Conservation (phyloP, 1,140 invertebrate species). For the Anoplophora glabripennis region DNA sequence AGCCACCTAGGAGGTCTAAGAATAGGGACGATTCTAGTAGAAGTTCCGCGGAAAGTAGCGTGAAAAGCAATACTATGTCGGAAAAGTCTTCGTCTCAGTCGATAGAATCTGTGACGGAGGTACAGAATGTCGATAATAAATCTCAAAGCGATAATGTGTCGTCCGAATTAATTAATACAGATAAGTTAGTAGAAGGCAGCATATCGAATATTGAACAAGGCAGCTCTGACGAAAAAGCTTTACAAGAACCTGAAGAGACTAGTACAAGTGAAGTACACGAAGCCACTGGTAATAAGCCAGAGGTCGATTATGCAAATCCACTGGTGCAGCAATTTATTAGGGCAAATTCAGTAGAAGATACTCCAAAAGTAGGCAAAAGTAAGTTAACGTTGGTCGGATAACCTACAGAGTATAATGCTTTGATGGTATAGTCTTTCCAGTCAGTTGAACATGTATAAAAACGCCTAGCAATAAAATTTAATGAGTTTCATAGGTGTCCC, state of each 20-base stretch:
- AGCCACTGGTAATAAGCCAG: background rate
- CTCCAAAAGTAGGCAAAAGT: constrained; percentile 16
- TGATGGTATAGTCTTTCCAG: no score
- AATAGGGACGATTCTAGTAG: constrained; percentile 9
- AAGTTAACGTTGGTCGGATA: background rate
- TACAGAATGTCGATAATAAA: background rate
- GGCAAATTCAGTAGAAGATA: constrained; percentile 37
- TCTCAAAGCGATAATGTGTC: background rate
- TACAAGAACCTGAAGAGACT: no score
- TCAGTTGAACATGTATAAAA: no score
- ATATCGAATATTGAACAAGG: no score
- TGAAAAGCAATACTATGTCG: constrained; percentile 21
- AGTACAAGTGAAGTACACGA: no score
- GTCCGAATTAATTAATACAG: no score
- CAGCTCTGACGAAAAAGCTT: no score
- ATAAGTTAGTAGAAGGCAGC: no score
- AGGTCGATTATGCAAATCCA: constrained; percentile 31
- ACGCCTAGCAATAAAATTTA: no score
- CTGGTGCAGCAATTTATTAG: constrained; percentile 40
- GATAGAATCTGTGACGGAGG: background rate
- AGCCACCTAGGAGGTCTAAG: constrained; percentile 38
- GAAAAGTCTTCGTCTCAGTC: constrained; percentile 24
- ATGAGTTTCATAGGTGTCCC: no score
- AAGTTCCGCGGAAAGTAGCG: constrained; percentile 14
- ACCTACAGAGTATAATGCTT: no score